These are phyloP conservation scores for Toxotes chatareus DNA, from an alignment of 2,113 vertebrate species.

Conservation along the genomic window DNA sequence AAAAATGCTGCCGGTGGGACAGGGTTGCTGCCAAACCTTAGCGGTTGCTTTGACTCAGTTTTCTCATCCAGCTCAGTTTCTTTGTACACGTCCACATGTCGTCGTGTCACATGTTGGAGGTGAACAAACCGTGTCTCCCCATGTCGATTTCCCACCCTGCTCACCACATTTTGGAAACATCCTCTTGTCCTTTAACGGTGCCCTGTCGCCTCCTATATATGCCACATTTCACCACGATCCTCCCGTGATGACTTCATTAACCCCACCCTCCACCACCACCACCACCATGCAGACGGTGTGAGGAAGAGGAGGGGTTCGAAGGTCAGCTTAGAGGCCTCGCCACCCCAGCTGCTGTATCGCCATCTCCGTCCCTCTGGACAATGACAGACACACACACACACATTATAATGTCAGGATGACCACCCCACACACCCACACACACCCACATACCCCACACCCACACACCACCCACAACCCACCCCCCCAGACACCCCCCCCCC, in stretches of 20 bases:
- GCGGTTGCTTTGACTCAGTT: too few relatives aligned
- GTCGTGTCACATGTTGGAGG: not conserved
- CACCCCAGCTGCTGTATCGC: slow-evolving; percentile 72
- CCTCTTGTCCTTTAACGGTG: slow-evolving; percentile 11
- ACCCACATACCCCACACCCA: too few relatives aligned
- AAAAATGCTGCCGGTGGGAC: not conserved
- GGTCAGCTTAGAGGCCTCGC: slow-evolving; percentile 69
- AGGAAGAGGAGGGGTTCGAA: slow-evolving; percentile 69
- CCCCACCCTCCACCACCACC: not conserved
- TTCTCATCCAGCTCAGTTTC: too few relatives aligned
- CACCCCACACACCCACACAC: not conserved
- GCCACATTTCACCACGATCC: slow-evolving; percentile 48
- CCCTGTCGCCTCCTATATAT: slow-evolving; percentile 49
- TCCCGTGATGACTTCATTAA: slow-evolving; percentile 80
- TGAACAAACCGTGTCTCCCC: not conserved
- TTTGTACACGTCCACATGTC: not conserved
- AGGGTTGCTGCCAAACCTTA: too few relatives aligned
- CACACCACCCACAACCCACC: too few relatives aligned
- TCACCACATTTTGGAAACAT: slow-evolving; percentile 31
- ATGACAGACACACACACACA: slow-evolving; percentile 49
- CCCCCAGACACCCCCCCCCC: too few relatives aligned
- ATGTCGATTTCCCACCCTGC: slow-evolving; percentile 13
- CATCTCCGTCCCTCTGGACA: slow-evolving; percentile 67
- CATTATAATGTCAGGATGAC: slow-evolving; percentile 60
- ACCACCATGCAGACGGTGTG: not conserved